These are phyloP conservation scores for Diplazon laetatorius DNA, from an alignment of 2,888 invertebrate species.

Conservation along the genomic window DNA sequence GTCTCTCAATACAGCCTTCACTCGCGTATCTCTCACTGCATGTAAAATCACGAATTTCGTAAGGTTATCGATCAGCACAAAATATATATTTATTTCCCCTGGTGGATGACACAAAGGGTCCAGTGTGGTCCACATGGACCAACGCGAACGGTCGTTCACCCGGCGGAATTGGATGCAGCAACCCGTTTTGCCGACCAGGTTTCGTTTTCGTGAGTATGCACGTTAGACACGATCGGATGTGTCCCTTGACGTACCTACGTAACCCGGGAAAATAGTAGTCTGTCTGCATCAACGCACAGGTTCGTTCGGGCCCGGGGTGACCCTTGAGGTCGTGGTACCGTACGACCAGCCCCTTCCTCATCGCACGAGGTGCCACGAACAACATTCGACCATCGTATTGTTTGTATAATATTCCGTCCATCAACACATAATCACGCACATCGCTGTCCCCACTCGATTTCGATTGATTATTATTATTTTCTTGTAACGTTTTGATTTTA, in stretches of 20 bases:
- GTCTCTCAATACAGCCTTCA: background rate
- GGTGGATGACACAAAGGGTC: conserved; percentile 54
- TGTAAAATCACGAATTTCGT: background rate
- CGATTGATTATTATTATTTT: background rate
- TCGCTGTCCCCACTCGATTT: background rate
- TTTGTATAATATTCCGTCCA: background rate
- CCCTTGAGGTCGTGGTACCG: conserved; percentile 18
- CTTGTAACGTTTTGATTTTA: background rate
- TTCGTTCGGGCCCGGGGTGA: conserved; percentile 4
- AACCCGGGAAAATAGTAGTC: conserved; percentile 8
- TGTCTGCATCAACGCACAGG: background rate
- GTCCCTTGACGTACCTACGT: background rate
- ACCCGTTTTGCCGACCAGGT: conserved; percentile 57
- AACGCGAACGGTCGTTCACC: conserved; percentile 60
- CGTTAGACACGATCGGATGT: conserved; percentile 56
- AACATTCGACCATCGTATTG: conserved; percentile 23
- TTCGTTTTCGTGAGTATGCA: conserved; percentile 45
- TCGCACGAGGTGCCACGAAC: conserved; percentile 35
- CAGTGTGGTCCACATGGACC: conserved; percentile 60
- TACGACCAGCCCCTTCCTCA: conserved; percentile 52
- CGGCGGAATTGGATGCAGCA: conserved; percentile 61
- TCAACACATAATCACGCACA: background rate
- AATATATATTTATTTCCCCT: conserved; percentile 49
- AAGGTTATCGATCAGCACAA: conserved; percentile 54
- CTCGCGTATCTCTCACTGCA: background rate